Conservation (phyloP, 2,797 vertebrate species). For the Salarias fasciatus region DNA sequence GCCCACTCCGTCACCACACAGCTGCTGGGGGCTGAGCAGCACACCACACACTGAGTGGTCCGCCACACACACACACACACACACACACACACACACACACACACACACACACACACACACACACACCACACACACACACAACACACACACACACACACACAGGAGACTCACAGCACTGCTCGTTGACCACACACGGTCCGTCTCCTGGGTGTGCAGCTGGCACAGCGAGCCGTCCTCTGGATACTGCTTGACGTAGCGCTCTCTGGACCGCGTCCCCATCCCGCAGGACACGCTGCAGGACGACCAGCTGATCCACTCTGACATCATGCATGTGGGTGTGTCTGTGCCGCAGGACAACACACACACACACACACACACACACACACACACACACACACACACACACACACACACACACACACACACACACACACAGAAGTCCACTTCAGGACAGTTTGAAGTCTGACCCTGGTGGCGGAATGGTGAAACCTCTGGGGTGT, state of each 20-base stretch:
- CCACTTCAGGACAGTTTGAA: too few relatives aligned
- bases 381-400: too few relatives aligned
- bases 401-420: too few relatives aligned
- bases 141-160: slow-evolving; percentile 77
- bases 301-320: slow-evolving; percentile 98
- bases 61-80: too few relatives aligned
- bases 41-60: too few relatives aligned
- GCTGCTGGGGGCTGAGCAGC: slow-evolving; percentile 87
- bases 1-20: slow-evolving; percentile 94
- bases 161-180: slow-evolving; percentile 90
- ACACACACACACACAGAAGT: too few relatives aligned
- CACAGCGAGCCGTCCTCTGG: slow-evolving; percentile 95
- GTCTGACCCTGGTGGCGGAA: too few relatives aligned
- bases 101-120: too few relatives aligned
- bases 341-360: slow-evolving; percentile 74
- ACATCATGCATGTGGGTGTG: slow-evolving; percentile 95
- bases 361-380: too few relatives aligned
- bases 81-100: too few relatives aligned
- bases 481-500: too few relatives aligned
- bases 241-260: slow-evolving; percentile 95
- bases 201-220: slow-evolving; percentile 92
- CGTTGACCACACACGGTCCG: slow-evolving; percentile 92
- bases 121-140: slow-evolving; percentile 79
- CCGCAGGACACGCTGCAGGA: slow-evolving; percentile 94
- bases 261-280: slow-evolving; percentile 92